A percentile compares a stretch with the other conserved stretches of the same genome.
These are phyloP conservation scores for Percopsis omiscomaycus DNA, from an alignment of 2,797 vertebrate genomes.

Conservation along the genomic window DNA sequence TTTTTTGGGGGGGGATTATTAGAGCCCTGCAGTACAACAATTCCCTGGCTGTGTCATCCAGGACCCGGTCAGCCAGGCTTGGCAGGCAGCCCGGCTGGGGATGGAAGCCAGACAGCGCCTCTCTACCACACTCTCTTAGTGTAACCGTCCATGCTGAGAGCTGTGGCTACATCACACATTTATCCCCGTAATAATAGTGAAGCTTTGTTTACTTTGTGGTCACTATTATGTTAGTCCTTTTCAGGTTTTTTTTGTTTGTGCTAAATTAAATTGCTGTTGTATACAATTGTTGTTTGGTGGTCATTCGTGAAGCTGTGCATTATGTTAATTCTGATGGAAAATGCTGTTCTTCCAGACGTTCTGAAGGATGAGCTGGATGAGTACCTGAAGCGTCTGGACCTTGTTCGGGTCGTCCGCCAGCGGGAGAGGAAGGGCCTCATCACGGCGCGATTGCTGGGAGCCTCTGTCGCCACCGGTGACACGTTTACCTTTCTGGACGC, in stretches of 20 bases:
- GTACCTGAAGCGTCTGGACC: conserved; percentile 87
- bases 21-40: conserved; percentile 23
- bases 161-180: conserved; percentile 2
- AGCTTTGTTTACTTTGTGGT: not conserved
- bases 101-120: conserved; percentile 27
- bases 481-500: conserved; percentile 97
- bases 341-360: conserved; percentile 74
- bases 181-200: not conserved
- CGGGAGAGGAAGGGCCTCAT: conserved; percentile 94
- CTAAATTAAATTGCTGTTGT: not conserved
- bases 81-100: conserved; percentile 33
- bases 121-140: conserved; percentile 24
- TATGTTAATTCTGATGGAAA: not conserved
- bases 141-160: conserved; percentile 19
- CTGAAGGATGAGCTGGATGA: conserved; percentile 90
- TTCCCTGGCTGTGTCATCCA: conserved; percentile 10
- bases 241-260: not conserved
- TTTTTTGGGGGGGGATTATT: conserved; percentile 20
- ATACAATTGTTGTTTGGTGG: too few species aligned
- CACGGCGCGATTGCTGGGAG: conserved; percentile 91
- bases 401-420: conserved; percentile 92
- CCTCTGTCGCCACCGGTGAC: conserved; percentile 89
- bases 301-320: not conserved
- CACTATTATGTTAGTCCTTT: not conserved
- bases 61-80: conserved; percentile 34